Evolutionary conservation across 2,113 vertebrate species (phyloP), one percentile per base, ranked within the genome.

Genomic region (Dicrurus megarhynchus): DNA sequence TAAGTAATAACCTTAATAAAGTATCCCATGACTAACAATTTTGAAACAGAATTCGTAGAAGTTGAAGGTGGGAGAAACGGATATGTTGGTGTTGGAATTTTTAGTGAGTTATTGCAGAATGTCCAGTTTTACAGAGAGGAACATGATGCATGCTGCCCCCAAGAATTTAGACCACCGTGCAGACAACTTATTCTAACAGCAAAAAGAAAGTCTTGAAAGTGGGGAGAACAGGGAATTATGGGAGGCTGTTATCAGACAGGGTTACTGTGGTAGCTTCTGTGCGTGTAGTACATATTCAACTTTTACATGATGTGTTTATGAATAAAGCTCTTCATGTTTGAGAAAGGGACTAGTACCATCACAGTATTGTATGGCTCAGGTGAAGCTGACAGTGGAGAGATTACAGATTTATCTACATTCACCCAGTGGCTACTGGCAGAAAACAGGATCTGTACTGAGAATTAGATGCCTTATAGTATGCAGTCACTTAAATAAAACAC

Each of bases 71-170:
- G 35, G 11, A 61, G 13, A 81, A 84, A 49, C 11, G 3, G 3
- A 17, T 44, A 52, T 65, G 2, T 17, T 64, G 1, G 2, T 59
- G 20, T 32, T 74, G 16, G 3, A 27, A 10, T 46, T 63, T 88
- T 86, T 33, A 77, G 33, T 57, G 13, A 65, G 2, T n/a, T 53
- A 49, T 3, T 42, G n/a, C 5, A 71, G 39, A 87, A 55, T 21
- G 3, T 61, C 14, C 13, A 30, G 8, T 16, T 87, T 69, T 70
- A 52, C 7, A 41, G 41, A 63, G 21, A 21, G 13, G 2, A 13
- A 2, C 24, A 46, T 0, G 2, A 30, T 44, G 11, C 16, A 49
- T 37, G 13, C 7, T 33, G 8, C n/a, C 13, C 15, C 41, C 11
- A 8, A 89, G 21, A 78, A 84, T 46, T 65, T 49, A 49, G 6